Base-by-base conservation (phyloP, 2,797 vertebrate genomes). In the Galago senegalensis region DNA sequence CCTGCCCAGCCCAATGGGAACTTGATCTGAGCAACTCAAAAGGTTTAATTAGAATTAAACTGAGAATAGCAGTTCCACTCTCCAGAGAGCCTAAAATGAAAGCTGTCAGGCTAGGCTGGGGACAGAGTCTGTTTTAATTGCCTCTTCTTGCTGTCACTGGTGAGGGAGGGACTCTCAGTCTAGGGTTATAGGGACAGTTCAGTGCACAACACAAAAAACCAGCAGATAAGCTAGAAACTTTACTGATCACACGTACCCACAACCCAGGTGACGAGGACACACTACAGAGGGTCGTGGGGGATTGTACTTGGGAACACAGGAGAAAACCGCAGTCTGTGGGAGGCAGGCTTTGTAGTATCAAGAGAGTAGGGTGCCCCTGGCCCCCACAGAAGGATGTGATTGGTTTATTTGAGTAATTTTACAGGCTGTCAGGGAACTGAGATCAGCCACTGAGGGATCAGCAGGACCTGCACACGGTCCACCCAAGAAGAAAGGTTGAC, bases 21-120 rank as follows among this genome's bases (percentile, higher is more conserved):
- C 40, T 31, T 87, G n/a, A n/a, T 87, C 43, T 63, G 81, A 92
- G 80, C 25, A 91, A 63, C 49, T 88, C 56, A 46, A 67, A 72
- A 77, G 49, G 17, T 40, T 61, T 83, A 60, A 58, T 2, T 85
- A 49, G 7, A 89, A 82, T 91, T 81, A 89, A 76, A 89, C 20
- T 18, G 43, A 70, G 49, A 86, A 46, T 40, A 80, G 20, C 43
- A 49, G 17, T 27, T 83, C 27, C 53, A 27, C 29, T 70, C 73
- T 67, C 49, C 49, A 63, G 61, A 69, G 37, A 84, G 4, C 49
- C 49, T 67, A 67, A 67, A 67, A 72, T 17, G 72, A 81, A 12
- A 81, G 56, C 13, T 9, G 16, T 34, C 29, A 53, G 37, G 29
- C 73, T 91, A 25, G 23, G 49, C 53, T 37, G 4, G 29, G 5